phyloP scores from a whole-genome alignment of 2,113 vertebrate species.

The Epinephelus cyanopodus region DNA sequence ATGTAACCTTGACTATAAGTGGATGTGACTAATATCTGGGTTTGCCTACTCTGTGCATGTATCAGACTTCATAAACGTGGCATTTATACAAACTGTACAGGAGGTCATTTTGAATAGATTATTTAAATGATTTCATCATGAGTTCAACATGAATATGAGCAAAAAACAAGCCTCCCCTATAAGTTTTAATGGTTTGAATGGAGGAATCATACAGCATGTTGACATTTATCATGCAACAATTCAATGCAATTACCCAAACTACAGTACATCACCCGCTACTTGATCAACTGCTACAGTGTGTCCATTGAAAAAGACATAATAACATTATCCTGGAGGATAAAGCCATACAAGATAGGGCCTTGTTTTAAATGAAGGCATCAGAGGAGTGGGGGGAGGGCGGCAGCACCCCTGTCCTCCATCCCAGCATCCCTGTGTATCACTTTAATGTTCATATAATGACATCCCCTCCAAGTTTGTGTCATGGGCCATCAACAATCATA shows the following conservation, averaged over 20 bases:
- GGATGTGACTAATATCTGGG: background rate
- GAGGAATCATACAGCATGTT: background rate
- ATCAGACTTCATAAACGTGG: background rate
- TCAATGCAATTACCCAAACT: slow-evolving; percentile 16
- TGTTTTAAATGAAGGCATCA: slow-evolving; percentile 70
- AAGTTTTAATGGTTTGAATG: background rate
- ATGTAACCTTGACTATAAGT: background rate
- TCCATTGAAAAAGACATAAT: slow-evolving; percentile 32
- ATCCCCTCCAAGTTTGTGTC: slow-evolving; percentile 86
- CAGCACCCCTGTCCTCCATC: slow-evolving; percentile 71
- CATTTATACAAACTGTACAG: slow-evolving; percentile 3
- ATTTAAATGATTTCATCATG: background rate
- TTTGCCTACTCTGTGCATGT: background rate
- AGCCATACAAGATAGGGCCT: slow-evolving; percentile 51
- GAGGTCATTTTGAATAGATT: background rate
- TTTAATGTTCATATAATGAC: slow-evolving; percentile 90
- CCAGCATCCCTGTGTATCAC: slow-evolving; percentile 84
- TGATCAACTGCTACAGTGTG: slow-evolving; percentile 6
- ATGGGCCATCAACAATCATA: slow-evolving; percentile 91
- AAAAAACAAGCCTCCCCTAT: background rate
- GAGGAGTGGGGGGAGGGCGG: slow-evolving; percentile 52
- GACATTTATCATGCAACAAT: slow-evolving; percentile 11
- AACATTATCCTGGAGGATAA: slow-evolving; percentile 51
- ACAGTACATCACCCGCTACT: slow-evolving; percentile 5
- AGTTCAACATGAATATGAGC: background rate